Percentiles rank a stretch among this genome's conserved stretches.
Conservation (phyloP, 2,797 vertebrate species). For the Tiaroga cobitis region DNA sequence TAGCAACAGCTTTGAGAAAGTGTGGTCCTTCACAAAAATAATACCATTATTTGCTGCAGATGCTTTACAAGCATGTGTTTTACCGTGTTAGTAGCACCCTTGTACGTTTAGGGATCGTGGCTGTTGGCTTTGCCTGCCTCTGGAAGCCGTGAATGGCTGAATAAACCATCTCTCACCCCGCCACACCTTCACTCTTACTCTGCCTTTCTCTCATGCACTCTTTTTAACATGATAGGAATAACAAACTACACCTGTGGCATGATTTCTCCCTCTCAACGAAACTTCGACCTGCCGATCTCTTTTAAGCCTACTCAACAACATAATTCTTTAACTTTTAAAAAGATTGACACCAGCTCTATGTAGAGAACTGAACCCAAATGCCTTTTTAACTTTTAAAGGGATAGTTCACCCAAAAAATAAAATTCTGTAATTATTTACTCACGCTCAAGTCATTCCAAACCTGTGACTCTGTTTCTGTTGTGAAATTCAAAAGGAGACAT, state of each 20-base stretch:
- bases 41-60: constrained; percentile 47
- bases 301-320: constrained; percentile 72
- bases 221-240: constrained; percentile 71
- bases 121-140: constrained; percentile 83
- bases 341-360: constrained; percentile 68
- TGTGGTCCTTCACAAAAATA: constrained; percentile 55
- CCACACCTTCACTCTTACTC: constrained; percentile 67
- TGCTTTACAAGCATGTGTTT: constrained; percentile 70
- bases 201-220: constrained; percentile 67
- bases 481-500: background rate
- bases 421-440: background rate
- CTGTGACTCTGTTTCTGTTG: background rate
- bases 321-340: constrained; percentile 59
- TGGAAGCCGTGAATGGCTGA: constrained; percentile 79
- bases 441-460: background rate
- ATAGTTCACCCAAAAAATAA: constrained; percentile 28
- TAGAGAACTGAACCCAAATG: constrained; percentile 79
- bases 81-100: constrained; percentile 65
- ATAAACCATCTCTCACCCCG: constrained; percentile 68
- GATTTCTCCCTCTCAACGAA: constrained; percentile 71
- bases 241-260: constrained; percentile 78
- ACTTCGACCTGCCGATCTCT: constrained; percentile 65
- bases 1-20: constrained; percentile 48
- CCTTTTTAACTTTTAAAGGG: constrained; percentile 15
- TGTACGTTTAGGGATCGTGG: constrained; percentile 68